Percentiles rank a stretch among this genome's conserved stretches.
These are phyloP conservation scores for Amblyornis subalaris DNA, from an alignment of 2,113 vertebrate genomes.

Conservation along the genomic window DNA sequence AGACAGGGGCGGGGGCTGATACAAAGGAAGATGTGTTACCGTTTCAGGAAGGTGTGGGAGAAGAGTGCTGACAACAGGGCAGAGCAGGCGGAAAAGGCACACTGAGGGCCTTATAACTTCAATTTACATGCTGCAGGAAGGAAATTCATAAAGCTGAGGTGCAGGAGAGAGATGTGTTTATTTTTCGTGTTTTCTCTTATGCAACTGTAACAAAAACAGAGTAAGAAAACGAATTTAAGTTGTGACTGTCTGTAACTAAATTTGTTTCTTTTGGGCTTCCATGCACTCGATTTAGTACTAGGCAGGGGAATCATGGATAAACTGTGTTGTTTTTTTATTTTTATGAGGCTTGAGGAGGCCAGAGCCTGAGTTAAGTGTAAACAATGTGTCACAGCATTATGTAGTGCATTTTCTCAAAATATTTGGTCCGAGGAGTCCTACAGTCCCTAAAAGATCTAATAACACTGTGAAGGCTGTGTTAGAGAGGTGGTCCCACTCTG, in stretches of 20 bases:
- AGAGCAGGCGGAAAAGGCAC: neutral
- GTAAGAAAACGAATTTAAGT: neutral
- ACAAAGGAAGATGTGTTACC: neutral
- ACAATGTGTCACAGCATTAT: neutral
- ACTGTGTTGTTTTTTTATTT: neutral
- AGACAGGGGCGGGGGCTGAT: neutral
- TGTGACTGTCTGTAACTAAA: neutral
- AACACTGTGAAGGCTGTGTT: neutral
- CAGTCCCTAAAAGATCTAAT: neutral
- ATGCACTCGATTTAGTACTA: neutral
- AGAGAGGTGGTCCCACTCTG: neutral
- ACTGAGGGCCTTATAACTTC: neutral
- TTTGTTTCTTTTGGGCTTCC: neutral
- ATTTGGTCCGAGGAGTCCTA: neutral
- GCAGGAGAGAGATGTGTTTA: neutral
- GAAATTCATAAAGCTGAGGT: neutral
- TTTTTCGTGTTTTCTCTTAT: neutral
- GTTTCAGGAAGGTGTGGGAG: conserved; percentile 33
- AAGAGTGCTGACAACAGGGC: neutral
- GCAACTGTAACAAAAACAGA: neutral
- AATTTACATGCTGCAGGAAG: neutral
- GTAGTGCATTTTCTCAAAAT: neutral
- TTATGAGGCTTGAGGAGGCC: neutral
- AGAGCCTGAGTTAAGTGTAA: neutral
- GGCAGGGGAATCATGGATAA: neutral